Base-by-base conservation (phyloP, 2,113 vertebrate genomes). In the Hippocampus abdominalis region DNA sequence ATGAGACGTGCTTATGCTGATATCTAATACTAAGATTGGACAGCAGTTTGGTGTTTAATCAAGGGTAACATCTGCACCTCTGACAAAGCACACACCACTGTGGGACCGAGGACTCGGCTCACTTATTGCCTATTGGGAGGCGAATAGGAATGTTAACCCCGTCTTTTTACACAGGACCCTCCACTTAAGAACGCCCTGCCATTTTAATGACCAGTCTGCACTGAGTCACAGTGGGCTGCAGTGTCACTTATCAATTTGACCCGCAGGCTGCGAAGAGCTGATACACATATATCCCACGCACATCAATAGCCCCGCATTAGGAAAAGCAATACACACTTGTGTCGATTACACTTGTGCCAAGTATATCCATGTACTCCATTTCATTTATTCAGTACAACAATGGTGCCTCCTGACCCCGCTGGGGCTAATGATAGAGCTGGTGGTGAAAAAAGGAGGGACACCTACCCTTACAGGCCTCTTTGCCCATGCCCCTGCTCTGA, bases 341-440 rank as follows among this genome's bases (percentile, higher is more conserved):
- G 78, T 82, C 85, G 81, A 85, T 87, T 88, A 87, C 85, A 87
- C 85, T 90, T 79, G 76, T 29, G 65, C 82, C 83, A 89, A 83
- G 80, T 88, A 91, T 84, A 91, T 89, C 86, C 81, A 92, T 90
- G 87, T 89, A 91, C 89, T 90, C 86, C 81, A 81, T 89, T 88
- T 89, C 86, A 85, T 84, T 89, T 86, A 87, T 85, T 87, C 87
- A 90, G 76, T 78, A 76, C 86, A 86, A 91, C 91, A 93, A 92
- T 91, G 77, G 87, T 78, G 80, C 81, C 84, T 90, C 84, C 84
- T 87, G 87, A 88, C 88, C 90, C 91, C 15, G 88, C 92, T 92
- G 92, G 49, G 90, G 66, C 88, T 93, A 92, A 93, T 91, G 90
- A 91, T 87, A 89, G 84, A 88, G 86, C 75, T 81, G 82, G 82